Evolutionary conservation across 2,113 vertebrate genomes (phyloP).

Genomic region (Egretta garzetta): DNA sequence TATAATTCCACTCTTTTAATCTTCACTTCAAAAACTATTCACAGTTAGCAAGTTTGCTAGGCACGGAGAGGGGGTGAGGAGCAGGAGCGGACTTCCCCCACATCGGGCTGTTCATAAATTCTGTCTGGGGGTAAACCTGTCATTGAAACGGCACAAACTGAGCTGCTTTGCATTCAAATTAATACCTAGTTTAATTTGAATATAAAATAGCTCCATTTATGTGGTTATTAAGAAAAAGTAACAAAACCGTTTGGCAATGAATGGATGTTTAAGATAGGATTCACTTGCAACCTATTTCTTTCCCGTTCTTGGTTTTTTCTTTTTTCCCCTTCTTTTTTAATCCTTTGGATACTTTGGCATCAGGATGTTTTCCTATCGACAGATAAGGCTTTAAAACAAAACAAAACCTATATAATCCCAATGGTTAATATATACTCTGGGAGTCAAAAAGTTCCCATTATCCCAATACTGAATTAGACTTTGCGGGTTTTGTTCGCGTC

Average conservation of each 20-base stretch:
- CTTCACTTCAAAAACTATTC: constrained; percentile 82
- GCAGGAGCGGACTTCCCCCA: constrained; percentile 24
- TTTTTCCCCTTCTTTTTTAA: constrained; percentile 15
- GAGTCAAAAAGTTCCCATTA: constrained; percentile 61
- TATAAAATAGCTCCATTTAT: constrained; percentile 82
- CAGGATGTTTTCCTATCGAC: constrained; percentile 59
- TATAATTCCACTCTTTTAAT: constrained; percentile 83
- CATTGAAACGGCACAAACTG: constrained; percentile 71
- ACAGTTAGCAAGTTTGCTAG: constrained; percentile 73
- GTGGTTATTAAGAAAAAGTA: constrained; percentile 72
- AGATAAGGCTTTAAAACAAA: constrained; percentile 67
- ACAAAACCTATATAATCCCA: constrained; percentile 40
- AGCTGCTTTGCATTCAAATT: constrained; percentile 84
- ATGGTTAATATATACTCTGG: constrained; percentile 46
- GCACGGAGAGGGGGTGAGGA: constrained; percentile 50
- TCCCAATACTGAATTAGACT: constrained; percentile 42
- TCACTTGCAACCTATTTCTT: constrained; percentile 67
- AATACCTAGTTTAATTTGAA: constrained; percentile 83
- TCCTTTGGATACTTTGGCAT: constrained; percentile 66
- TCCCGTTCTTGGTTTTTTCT: background rate
- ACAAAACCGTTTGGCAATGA: constrained; percentile 71
- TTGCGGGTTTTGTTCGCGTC: constrained; percentile 5
- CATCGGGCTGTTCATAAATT: constrained; percentile 57
- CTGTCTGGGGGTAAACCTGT: constrained; percentile 76
- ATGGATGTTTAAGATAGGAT: constrained; percentile 78